Percentiles rank a stretch among this genome's conserved stretches.
phyloP scores from a whole-genome alignment of 2,888 invertebrate species.

The Thecocarcelia acutangulata region DNA sequence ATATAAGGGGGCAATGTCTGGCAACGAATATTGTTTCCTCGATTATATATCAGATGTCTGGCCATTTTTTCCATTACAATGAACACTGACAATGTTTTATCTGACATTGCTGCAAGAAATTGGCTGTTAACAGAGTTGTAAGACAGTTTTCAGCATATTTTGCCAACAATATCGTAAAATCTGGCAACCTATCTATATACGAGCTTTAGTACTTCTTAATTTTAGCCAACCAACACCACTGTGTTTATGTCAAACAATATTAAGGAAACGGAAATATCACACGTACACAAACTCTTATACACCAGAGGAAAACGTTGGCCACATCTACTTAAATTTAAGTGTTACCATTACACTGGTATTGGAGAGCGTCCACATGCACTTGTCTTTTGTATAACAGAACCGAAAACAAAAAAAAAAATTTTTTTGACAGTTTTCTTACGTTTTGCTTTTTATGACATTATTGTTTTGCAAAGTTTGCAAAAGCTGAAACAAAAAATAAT shows the following conservation, averaged over 20 bases:
- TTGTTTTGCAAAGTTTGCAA: constrained; percentile 53
- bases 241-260: constrained; percentile 24
- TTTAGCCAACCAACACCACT: not conserved
- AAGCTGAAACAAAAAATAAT: not conserved
- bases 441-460: constrained; percentile 59
- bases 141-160: too few relatives aligned
- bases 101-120: too few relatives aligned
- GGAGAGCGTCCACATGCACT: constrained; percentile 29
- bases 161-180: too few relatives aligned
- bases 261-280: constrained; percentile 64
- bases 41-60: too few relatives aligned
- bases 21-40: too few relatives aligned
- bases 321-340: constrained; percentile 63
- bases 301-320: constrained; percentile 46
- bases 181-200: too few relatives aligned
- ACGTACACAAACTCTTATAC: constrained; percentile 15
- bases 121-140: too few relatives aligned
- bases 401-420: constrained; percentile 33
- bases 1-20: too few relatives aligned
- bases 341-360: constrained; percentile 13
- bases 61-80: too few relatives aligned
- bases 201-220: not conserved
- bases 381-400: constrained; percentile 22
- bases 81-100: too few relatives aligned
- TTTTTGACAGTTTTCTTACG: constrained; percentile 63